These are phyloP conservation scores for Chascanopsetta lugubris DNA, from an alignment of 2,113 vertebrate species.

Conservation along the genomic window DNA sequence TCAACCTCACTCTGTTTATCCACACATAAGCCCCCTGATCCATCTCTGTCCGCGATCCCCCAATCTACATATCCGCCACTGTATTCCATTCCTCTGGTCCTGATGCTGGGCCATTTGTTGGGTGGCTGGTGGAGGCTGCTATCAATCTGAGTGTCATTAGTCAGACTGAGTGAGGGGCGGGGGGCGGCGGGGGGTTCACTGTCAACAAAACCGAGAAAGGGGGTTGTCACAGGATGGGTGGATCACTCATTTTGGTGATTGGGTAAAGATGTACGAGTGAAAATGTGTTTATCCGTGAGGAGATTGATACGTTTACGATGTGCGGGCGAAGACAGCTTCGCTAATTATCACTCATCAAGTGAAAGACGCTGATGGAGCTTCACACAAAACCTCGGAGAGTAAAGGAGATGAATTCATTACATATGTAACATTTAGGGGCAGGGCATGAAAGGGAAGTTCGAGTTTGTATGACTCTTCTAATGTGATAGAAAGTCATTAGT, in stretches of 20 bases:
- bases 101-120: slow-evolving; percentile 75
- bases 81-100: slow-evolving; percentile 65
- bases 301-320: slow-evolving; percentile 51
- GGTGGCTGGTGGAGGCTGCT: slow-evolving; percentile 66
- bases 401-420: slow-evolving; percentile 60
- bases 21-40: slow-evolving; percentile 72
- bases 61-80: slow-evolving; percentile 73
- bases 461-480: slow-evolving; percentile 58
- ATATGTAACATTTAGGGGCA: slow-evolving; percentile 45
- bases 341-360: slow-evolving; percentile 62
- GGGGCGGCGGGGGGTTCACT: slow-evolving; percentile 50
- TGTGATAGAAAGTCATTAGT: slow-evolving; percentile 57
- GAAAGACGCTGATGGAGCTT: slow-evolving; percentile 21
- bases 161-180: slow-evolving; percentile 35
- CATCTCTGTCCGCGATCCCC: slow-evolving; percentile 78
- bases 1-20: slow-evolving; percentile 82
- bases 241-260: slow-evolving; percentile 52
- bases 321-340: slow-evolving; percentile 33
- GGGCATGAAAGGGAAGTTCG: slow-evolving; percentile 16
- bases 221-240: slow-evolving; percentile 28
- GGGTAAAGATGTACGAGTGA: slow-evolving; percentile 34
- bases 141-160: slow-evolving; percentile 79
- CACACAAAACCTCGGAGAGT: slow-evolving; percentile 28
- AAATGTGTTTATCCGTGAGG: slow-evolving; percentile 38
- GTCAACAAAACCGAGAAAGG: slow-evolving; percentile 54